phyloP scores from a whole-genome alignment of 2,888 invertebrate species.

The Yponomeuta plumbellus region DNA sequence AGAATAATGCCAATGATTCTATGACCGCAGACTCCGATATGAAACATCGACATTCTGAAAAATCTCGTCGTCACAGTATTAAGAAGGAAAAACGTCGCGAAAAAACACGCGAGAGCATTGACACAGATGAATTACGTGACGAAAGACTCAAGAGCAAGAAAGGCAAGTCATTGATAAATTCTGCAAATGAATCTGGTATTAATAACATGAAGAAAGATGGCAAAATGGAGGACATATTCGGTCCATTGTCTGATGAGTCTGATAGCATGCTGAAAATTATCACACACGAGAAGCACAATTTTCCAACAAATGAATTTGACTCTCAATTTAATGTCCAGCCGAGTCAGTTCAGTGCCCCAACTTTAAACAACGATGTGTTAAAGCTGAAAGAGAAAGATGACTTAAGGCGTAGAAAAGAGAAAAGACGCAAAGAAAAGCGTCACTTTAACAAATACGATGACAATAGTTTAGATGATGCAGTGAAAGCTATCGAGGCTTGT shows the following conservation, averaged over 20 bases:
- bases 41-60: conserved; percentile 64
- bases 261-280: conserved; percentile 44
- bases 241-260: conserved; percentile 87
- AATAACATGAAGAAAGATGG: conserved; percentile 79
- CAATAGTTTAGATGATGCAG: conserved; percentile 87
- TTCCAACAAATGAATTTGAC: conserved; percentile 38
- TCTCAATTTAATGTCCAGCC: neutral
- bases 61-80: conserved; percentile 67
- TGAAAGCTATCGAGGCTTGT: conserved; percentile 88
- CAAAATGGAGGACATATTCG: conserved; percentile 93
- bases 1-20: conserved; percentile 45
- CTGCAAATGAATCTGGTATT: conserved; percentile 44
- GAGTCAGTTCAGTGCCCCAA: conserved; percentile 23
- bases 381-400: conserved; percentile 70
- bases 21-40: conserved; percentile 37
- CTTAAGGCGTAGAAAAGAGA: conserved; percentile 77
- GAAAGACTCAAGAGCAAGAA: conserved; percentile 78
- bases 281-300: conserved; percentile 42
- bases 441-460: conserved; percentile 80
- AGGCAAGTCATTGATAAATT: conserved; percentile 57
- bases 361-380: conserved; percentile 39
- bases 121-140: conserved; percentile 64
- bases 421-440: conserved; percentile 79
- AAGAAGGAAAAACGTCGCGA: conserved; percentile 80
- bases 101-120: conserved; percentile 70